A percentile compares a stretch with the other conserved stretches of the same genome.
These are phyloP conservation scores for Lagopus muta DNA, from an alignment of 2,113 vertebrate species.

Conservation along the genomic window DNA sequence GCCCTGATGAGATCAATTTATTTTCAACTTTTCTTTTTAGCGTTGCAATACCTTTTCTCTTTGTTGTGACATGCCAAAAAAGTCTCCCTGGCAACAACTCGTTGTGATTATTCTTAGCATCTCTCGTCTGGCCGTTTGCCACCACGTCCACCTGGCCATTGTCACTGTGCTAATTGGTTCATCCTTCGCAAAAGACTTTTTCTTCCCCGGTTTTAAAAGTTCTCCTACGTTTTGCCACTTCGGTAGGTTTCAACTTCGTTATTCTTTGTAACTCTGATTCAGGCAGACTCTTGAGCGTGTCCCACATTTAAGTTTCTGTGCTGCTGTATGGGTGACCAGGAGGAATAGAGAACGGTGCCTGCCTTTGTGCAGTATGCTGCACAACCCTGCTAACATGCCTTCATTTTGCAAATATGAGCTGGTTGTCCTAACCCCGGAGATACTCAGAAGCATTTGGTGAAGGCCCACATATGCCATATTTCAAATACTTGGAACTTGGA, in stretches of 20 bases:
- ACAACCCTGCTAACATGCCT: too few relatives aligned
- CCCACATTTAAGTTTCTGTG: not conserved
- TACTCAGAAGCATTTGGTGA: not conserved
- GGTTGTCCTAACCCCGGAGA: not conserved
- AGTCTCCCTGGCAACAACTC: slow-evolving; percentile 45
- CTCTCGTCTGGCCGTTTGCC: slow-evolving; percentile 14
- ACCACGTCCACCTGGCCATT: not conserved
- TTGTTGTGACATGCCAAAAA: slow-evolving; percentile 34
- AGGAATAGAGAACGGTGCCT: not conserved
- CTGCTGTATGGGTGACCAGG: not conserved
- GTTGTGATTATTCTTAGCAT: slow-evolving; percentile 19
- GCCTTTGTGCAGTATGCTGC: not conserved
- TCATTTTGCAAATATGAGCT: not conserved
- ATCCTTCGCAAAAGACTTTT: not conserved
- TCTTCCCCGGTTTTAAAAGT: not conserved
- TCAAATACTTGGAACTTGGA: not conserved
- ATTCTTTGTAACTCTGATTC: not conserved
- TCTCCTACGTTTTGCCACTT: not conserved
- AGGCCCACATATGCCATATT: not conserved
- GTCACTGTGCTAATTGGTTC: slow-evolving; percentile 31
- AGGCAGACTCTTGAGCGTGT: not conserved
- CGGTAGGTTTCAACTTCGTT: not conserved
- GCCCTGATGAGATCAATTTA: slow-evolving; percentile 36
- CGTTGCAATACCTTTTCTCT: slow-evolving; percentile 23
- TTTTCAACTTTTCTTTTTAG: slow-evolving; percentile 50